Evolutionary conservation across 2,797 vertebrate genomes (phyloP).

Genomic region (Typhlichthys subterraneus): DNA sequence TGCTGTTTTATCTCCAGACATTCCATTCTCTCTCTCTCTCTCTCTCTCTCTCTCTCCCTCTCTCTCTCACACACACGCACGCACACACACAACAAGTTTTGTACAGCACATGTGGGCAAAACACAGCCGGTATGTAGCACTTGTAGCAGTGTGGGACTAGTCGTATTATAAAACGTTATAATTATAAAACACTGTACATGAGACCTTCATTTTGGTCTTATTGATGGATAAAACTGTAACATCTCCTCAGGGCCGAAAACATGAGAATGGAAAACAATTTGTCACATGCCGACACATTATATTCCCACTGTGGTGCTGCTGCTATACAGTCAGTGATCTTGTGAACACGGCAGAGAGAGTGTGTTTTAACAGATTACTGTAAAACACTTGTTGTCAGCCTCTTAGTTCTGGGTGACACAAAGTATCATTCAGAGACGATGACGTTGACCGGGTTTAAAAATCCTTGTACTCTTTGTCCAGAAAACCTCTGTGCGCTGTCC

Average conservation of each 20-base stretch:
- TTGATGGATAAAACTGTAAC: neutral
- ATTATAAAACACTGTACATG: no score
- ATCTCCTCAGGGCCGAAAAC: conserved; percentile 1
- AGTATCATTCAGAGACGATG: conserved; percentile 11
- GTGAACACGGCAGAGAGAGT: neutral
- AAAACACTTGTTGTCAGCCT: neutral
- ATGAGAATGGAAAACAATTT: neutral
- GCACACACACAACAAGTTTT: conserved; percentile 3
- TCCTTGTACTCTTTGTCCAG: neutral
- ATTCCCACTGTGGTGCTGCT: neutral
- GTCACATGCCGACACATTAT: conserved; percentile 3
- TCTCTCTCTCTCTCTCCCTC: neutral
- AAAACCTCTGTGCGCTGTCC: conserved; percentile 32
- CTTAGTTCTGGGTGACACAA: conserved; percentile 15
- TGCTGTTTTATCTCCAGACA: conserved; percentile 49
- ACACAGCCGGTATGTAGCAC: conserved; percentile 35
- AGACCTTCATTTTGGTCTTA: no score
- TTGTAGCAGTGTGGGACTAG: neutral
- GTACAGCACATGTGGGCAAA: conserved; percentile 61
- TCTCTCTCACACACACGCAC: conserved; percentile 6
- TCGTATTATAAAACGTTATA: no score
- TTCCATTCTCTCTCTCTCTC: conserved; percentile 21
- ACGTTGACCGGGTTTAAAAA: conserved; percentile 8
- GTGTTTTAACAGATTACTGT: neutral
- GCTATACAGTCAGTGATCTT: neutral